Base-by-base conservation (phyloP, 64 coral and sea anemone species). In the Montipora cactus region DNA sequence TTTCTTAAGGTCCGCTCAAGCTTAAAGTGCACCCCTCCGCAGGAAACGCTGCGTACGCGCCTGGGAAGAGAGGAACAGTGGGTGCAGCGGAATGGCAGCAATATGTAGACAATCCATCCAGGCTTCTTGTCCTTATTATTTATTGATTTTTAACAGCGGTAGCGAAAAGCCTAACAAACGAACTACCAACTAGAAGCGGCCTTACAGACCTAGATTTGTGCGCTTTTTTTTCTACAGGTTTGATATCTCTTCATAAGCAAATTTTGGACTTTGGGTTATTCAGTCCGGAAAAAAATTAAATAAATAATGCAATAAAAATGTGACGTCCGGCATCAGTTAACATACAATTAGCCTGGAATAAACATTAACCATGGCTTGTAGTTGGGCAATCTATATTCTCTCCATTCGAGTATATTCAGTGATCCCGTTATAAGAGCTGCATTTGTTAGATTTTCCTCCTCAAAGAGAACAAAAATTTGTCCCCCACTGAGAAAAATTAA, bases 331-430 rank as follows among this genome's bases (percentile, higher is more conserved):
- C 28, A 22, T 75, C 23, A 75, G 4, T 25, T 75, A 44, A 75
- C n/a, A 22, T 44, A 22, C 23, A 75, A 75, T 28, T 44, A 22
- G 8, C 73, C 23, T 75, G n/a, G 73, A 75, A 44, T 28, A 44
- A 22, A 75, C 23, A 55, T 55, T 28, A 44, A 22, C 44, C 23
- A 55, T 55, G 9, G 52, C 52, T 55, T 55, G 20, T 75, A 75
- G 18, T 75, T 75, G 21, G 73, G 8, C 73, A 75, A 75, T 75
- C 73, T 75, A 75, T 75, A 23, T 75, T 75, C 73, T 75, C 73
- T 75, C 19, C n/a, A 1, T 75, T 28, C 28, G 0, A 28, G 28
- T 28, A 28, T 28, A 28, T 22, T 28, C 73, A 75, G 73, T 75
- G 73, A 75, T 75, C 73, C 0, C 73, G 73, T 75, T 75, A 75